phyloP scores from a whole-genome alignment of 2,113 vertebrate genomes.

The Ammodytes marinus region DNA sequence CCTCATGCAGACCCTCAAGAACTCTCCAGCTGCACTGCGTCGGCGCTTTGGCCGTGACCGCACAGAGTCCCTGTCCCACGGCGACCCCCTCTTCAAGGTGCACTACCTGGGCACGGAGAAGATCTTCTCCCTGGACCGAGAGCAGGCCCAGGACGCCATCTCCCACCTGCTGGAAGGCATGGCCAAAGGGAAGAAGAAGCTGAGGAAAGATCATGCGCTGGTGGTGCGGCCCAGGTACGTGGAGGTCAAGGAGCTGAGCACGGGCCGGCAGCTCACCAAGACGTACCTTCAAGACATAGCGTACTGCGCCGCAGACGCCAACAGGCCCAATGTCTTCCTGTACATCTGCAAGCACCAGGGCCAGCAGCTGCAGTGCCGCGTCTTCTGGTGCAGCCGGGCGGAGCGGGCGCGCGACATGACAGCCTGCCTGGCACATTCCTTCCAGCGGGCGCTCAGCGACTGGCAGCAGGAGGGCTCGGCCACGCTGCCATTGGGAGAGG shows the following conservation, averaged over 20 bases:
- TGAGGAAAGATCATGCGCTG: constrained; percentile 85
- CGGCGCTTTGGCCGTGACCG: constrained; percentile 84
- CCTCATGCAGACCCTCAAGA: constrained; percentile 86
- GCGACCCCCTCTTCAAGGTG: constrained; percentile 87
- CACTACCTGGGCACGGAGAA: constrained; percentile 87
- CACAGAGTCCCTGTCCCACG: constrained; percentile 85
- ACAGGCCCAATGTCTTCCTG: constrained; percentile 85
- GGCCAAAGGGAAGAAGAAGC: constrained; percentile 78
- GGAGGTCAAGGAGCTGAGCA: constrained; percentile 88
- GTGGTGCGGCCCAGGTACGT: constrained; percentile 86
- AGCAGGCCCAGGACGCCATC: constrained; percentile 85
- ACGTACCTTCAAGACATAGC: constrained; percentile 89
- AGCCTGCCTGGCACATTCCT: constrained; percentile 83
- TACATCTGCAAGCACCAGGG: constrained; percentile 87
- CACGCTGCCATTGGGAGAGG: constrained; percentile 60
- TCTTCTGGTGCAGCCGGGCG: constrained; percentile 87
- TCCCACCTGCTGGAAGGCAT: constrained; percentile 77
- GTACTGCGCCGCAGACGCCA: constrained; percentile 83
- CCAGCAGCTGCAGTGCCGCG: constrained; percentile 87
- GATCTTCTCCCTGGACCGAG: constrained; percentile 86
- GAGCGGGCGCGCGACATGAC: constrained; percentile 86
- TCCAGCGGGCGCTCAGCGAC: constrained; percentile 85
- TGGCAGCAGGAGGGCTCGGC: constrained; percentile 79
- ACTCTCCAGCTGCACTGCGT: constrained; percentile 85
- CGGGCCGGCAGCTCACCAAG: constrained; percentile 87